A percentile compares a stretch with the other conserved stretches of the same genome.
Conservation (phyloP, 2,797 vertebrate genomes). For the Chiloscyllium punctatum region DNA sequence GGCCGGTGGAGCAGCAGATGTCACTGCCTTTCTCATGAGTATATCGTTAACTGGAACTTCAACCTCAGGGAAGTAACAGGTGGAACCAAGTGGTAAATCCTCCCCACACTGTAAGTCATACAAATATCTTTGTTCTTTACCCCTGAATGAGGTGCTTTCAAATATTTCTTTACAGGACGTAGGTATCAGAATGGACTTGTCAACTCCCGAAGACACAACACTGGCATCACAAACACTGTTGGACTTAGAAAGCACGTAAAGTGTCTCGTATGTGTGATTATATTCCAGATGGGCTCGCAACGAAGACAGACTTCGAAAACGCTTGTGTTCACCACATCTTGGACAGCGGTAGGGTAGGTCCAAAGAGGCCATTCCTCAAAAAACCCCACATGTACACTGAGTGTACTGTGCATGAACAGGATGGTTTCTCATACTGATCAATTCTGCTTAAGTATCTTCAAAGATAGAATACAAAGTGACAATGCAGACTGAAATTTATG, state of each 20-base stretch:
- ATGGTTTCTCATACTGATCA: neutral
- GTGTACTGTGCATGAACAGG: conserved; percentile 31
- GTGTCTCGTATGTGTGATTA: conserved; percentile 98
- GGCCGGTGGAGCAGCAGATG: conserved; percentile 70
- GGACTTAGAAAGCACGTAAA: conserved; percentile 96
- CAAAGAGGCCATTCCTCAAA: conserved; percentile 88
- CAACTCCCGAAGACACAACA: conserved; percentile 77
- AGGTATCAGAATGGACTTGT: conserved; percentile 66
- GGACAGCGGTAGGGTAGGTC: conserved; percentile 97
- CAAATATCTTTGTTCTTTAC: conserved; percentile 78
- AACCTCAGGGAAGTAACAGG: conserved; percentile 86
- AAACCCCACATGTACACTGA: neutral
- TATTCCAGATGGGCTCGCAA: conserved; percentile 94
- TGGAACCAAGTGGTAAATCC: conserved; percentile 73
- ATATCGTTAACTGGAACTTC: conserved; percentile 90
- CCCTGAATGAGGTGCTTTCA: conserved; percentile 72
- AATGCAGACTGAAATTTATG: accelerated
- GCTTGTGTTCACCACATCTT: conserved; percentile 97
- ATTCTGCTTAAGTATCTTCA: conserved; percentile 40
- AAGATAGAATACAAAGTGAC: neutral
- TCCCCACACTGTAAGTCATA: conserved; percentile 84
- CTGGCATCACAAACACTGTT: conserved; percentile 92
- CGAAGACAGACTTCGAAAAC: conserved; percentile 95
- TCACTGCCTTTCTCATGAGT: conserved; percentile 80
- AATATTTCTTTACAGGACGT: conserved; percentile 69